Conservation (phyloP, 2,888 invertebrate species). For the Mimachlamys varia region DNA sequence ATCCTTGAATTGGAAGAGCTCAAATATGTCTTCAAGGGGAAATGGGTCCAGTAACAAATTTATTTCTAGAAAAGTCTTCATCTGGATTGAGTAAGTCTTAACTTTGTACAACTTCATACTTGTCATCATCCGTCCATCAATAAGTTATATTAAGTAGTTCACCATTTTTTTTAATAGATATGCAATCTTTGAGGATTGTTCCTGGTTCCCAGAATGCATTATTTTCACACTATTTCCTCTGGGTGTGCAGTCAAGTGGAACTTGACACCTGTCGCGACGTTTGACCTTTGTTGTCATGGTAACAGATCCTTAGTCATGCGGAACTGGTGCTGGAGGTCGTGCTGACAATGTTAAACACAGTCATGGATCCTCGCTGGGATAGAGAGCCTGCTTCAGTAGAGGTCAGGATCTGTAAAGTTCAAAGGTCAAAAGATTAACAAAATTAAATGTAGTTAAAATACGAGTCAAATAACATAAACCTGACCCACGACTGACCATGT, state of each 20-base stretch:
- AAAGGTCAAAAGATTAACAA: neutral
- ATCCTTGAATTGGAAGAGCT: too few relatives aligned
- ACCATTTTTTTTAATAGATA: neutral
- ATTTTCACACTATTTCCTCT: neutral
- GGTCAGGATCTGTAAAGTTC: slow-evolving; percentile 58
- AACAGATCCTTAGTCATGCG: slow-evolving; percentile 51
- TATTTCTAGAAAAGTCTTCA: neutral
- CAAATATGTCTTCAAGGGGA: too few relatives aligned
- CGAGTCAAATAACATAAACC: neutral
- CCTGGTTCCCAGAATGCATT: neutral
- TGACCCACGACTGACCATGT: too few relatives aligned
- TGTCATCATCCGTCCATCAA: too few relatives aligned
- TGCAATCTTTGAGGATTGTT: neutral
- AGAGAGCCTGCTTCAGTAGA: slow-evolving; percentile 52
- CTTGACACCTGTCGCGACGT: neutral
- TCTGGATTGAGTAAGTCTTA: neutral
- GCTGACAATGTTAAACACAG: slow-evolving; percentile 62
- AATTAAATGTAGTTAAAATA: neutral
- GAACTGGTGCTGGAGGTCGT: slow-evolving; percentile 54
- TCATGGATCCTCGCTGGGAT: slow-evolving; percentile 58
- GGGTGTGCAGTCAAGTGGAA: neutral
- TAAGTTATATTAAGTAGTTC: neutral
- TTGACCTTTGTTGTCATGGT: slow-evolving; percentile 17
- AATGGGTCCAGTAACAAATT: too few relatives aligned
- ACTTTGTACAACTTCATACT: neutral